phyloP scores from a whole-genome alignment of 2,888 invertebrate genomes.

The Melangyna quadrimaculata region DNA sequence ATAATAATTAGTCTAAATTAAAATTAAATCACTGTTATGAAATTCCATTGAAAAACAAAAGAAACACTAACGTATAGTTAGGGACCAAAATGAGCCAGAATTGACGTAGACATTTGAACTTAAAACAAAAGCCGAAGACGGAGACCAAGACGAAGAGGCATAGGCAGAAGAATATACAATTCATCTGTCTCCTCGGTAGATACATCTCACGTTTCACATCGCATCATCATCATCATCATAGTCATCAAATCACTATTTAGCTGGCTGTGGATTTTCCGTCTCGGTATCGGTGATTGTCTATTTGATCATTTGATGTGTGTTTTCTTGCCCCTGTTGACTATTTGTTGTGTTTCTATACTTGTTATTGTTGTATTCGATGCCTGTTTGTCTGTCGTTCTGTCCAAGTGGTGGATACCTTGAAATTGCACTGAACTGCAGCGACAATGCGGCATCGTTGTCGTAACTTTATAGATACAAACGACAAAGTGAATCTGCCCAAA shows the following conservation, averaged over 20 bases:
- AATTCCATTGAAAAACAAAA: background rate
- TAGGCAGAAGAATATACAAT: no score
- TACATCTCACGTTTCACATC: background rate
- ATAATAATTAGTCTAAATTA: no score
- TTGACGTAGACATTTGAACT: background rate
- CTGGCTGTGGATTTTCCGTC: slow-evolving; percentile 32
- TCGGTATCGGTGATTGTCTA: slow-evolving; percentile 27
- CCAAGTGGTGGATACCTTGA: slow-evolving; percentile 34
- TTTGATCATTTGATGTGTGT: slow-evolving; percentile 33
- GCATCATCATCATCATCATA: background rate
- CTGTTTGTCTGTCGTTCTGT: slow-evolving; percentile 60
- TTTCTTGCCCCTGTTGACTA: slow-evolving; percentile 3
- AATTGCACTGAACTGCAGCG: slow-evolving; percentile 29
- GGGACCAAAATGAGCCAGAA: background rate
- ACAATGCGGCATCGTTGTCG: background rate
- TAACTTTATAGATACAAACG: background rate
- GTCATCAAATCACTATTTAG: slow-evolving; percentile 19
- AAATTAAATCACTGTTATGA: background rate
- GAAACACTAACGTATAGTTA: background rate
- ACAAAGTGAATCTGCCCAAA: slow-evolving; percentile 54
- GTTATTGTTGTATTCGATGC: slow-evolving; percentile 19
- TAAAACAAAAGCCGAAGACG: slow-evolving; percentile 4
- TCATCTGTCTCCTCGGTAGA: background rate
- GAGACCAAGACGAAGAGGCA: background rate
- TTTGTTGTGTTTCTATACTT: slow-evolving; percentile 17